Evolutionary conservation across 2,888 invertebrate species (phyloP).

Genomic region (Petrophora chlorosata): DNA sequence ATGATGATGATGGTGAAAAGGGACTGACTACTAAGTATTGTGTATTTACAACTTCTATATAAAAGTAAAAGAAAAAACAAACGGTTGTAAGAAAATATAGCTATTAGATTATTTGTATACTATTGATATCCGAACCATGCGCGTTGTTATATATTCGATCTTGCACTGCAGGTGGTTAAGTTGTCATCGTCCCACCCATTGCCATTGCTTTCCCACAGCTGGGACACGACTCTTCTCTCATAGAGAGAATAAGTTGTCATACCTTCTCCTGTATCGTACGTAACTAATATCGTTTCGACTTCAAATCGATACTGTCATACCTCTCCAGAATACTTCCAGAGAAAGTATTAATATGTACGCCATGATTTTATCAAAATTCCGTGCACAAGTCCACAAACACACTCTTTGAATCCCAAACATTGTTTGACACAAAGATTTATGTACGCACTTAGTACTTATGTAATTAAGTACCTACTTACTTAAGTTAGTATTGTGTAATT

Average conservation of each 20-base stretch:
- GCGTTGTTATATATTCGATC: too few species aligned
- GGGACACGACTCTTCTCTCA: too few species aligned
- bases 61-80: too few species aligned
- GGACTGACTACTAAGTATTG: too few species aligned
- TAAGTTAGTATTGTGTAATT: slow-evolving; percentile 4
- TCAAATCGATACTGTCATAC: slow-evolving; percentile 3
- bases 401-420: slow-evolving; percentile 52
- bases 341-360: slow-evolving; percentile 53
- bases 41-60: too few species aligned
- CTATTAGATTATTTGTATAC: too few species aligned
- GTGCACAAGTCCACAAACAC: slow-evolving; percentile 43
- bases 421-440: slow-evolving; percentile 49
- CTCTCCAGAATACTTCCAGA: slow-evolving; percentile 59
- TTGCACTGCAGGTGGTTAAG: too few species aligned
- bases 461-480: slow-evolving; percentile 22
- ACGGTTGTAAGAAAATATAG: too few species aligned
- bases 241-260: background rate
- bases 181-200: too few species aligned
- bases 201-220: too few species aligned
- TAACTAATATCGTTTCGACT: background rate
- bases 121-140: too few species aligned
- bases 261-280: background rate
- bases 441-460: slow-evolving; percentile 29
- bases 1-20: too few species aligned
- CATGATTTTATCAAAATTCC: slow-evolving; percentile 65